Percentiles rank a stretch among this genome's conserved stretches.
Evolutionary conservation across 1,140 invertebrate species (phyloP).

Genomic region (Hydropsyche tenuis): DNA sequence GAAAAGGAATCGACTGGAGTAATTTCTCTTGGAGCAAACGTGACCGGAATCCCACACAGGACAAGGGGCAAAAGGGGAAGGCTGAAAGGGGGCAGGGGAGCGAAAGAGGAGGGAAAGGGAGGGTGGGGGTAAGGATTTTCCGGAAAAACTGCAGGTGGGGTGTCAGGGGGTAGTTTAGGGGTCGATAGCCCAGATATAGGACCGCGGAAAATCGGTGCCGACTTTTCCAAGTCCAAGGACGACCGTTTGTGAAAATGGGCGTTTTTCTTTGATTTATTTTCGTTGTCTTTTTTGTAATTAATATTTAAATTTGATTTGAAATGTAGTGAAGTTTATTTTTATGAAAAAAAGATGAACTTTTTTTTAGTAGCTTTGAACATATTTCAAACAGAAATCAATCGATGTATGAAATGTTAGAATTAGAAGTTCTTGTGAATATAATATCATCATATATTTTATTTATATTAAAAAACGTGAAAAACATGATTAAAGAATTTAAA

Average conservation of each 20-base stretch:
- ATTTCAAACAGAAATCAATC: no score
- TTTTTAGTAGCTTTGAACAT: no score
- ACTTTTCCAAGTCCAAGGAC: slow-evolving; percentile 5
- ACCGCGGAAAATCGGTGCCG: slow-evolving; percentile 9
- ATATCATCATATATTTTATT: no score
- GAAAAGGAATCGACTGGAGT: slow-evolving; percentile 49
- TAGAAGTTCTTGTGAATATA: no score
- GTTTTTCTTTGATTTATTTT: no score
- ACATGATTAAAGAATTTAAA: no score
- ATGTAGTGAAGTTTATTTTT: no score
- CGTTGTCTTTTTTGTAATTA: no score
- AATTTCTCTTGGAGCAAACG: slow-evolving; percentile 49
- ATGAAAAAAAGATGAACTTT: no score
- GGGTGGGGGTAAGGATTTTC: neutral
- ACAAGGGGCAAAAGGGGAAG: slow-evolving; percentile 34
- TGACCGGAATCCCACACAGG: slow-evolving; percentile 44
- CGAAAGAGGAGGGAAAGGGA: slow-evolving; percentile 1
- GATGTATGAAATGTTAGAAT: no score
- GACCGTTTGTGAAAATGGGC: neutral
- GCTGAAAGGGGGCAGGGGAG: slow-evolving; percentile 1
- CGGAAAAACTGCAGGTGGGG: slow-evolving; percentile 24
- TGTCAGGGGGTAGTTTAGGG: neutral
- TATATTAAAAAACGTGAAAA: no score
- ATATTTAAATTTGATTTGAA: no score
- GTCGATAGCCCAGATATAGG: neutral